A percentile compares a stretch with the other conserved stretches of the same genome.
phyloP scores from a whole-genome alignment of 1,140 invertebrate genomes.

The Saxidomus purpurata region DNA sequence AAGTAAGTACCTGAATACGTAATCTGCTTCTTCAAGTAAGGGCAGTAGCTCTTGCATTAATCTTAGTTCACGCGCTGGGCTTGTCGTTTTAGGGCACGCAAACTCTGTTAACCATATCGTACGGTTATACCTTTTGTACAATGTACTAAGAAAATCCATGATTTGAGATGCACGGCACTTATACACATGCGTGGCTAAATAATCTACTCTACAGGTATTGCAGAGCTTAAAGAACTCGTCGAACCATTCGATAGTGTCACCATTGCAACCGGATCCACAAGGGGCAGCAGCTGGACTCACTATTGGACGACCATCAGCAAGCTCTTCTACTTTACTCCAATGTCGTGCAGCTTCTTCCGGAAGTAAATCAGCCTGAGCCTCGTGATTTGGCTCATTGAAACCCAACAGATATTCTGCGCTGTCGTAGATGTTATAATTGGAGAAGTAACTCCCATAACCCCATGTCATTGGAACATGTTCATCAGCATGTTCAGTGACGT shows the following conservation, averaged over 20 bases:
- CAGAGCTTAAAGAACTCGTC: conserved; percentile 37
- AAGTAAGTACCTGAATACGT: too few species aligned
- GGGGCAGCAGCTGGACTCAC: conserved; percentile 49
- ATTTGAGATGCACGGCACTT: conserved; percentile 43
- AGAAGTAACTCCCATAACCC: conserved; percentile 41
- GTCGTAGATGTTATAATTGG: conserved; percentile 31
- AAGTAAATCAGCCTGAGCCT: conserved; percentile 62
- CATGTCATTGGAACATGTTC: conserved; percentile 69
- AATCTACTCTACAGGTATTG: conserved; percentile 51
- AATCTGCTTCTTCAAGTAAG: background rate
- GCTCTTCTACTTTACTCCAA: conserved; percentile 65
- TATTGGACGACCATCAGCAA: conserved; percentile 54
- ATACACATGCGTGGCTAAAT: conserved; percentile 67
- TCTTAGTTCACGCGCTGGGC: conserved; percentile 31
- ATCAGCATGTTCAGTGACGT: background rate
- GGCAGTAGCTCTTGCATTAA: conserved; percentile 61
- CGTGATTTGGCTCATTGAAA: conserved; percentile 75
- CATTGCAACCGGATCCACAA: conserved; percentile 2
- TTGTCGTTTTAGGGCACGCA: conserved; percentile 28
- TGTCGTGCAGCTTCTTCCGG: conserved; percentile 61
- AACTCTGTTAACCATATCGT: conserved; percentile 68
- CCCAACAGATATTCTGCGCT: conserved; percentile 60
- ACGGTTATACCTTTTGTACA: conserved; percentile 58
- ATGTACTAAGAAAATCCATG: conserved; percentile 40
- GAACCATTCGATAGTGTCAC: conserved; percentile 2